Percentiles rank a stretch among this genome's conserved stretches.
Evolutionary conservation across 2,113 vertebrate genomes (phyloP).

Genomic region (Tenrec ecaudatus): DNA sequence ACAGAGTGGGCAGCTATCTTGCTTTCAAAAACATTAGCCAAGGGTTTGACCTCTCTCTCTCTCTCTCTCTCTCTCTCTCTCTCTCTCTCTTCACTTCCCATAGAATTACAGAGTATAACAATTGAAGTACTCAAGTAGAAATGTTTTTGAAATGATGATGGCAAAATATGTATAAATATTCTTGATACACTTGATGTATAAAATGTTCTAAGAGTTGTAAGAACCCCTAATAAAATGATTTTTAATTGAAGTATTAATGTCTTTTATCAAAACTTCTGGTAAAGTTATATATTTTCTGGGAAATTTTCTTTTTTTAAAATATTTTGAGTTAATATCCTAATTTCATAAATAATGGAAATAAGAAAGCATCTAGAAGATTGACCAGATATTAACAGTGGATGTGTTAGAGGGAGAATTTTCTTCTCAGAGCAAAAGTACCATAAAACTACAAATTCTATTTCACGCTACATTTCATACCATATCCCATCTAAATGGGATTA

Average conservation of each 20-base stretch:
- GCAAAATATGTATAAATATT: no score
- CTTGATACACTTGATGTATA: no score
- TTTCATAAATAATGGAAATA: not conserved
- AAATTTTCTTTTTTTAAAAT: no score
- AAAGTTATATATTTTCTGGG: not conserved
- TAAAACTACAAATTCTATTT: not conserved
- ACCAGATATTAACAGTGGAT: not conserved
- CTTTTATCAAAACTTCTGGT: not conserved
- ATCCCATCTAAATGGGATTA: not conserved
- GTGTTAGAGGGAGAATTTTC: not conserved
- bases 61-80: no score
- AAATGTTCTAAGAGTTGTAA: no score
- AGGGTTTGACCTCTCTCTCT: no score
- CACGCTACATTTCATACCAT: not conserved
- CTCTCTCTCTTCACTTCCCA: no score
- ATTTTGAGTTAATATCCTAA: not conserved
- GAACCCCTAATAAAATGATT: no score
- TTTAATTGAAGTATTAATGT: not conserved
- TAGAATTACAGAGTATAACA: no score
- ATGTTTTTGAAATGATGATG: no score
- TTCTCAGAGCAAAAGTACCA: slow-evolving; percentile 19
- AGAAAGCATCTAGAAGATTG: not conserved
- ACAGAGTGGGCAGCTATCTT: not conserved
- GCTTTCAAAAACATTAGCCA: not conserved
- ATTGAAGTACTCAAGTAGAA: no score